Base-by-base conservation (phyloP, 2,797 vertebrate genomes). In the Enoplosus armatus region DNA sequence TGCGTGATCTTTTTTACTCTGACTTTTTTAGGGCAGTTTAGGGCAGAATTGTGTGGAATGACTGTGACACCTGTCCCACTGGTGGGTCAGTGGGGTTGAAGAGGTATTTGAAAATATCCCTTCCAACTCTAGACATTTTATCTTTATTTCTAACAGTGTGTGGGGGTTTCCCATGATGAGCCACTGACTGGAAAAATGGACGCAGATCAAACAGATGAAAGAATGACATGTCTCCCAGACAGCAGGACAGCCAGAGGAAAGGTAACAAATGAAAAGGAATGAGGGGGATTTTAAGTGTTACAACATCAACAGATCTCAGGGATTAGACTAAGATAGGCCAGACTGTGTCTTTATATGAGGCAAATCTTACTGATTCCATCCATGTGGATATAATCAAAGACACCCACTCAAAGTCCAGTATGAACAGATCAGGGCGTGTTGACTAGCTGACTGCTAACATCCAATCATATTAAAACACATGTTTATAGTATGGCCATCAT, bases 251-350 rank as follows among this genome's bases (percentile, higher is more conserved):
- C 65, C 58, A 41, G 62, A 71, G 68, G 78, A 82, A 39, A 75
- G 51, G 67, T 60, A 61, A 33, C 33, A 59, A 69, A 82, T 65
- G 31, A 41, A 72, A 47, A 51, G 59, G 31, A 69, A 45, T 16
- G 6, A 72, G 59, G 29, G 72, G 62, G 80, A 61, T 60, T 81
- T 61, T 20, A 68, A 67, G 16, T 58, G 51, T 78, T 80, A 62
- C 71, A 71, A 61, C 55, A 68, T 78, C 27, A 20, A 51, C 31
- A 64, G 51, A 76, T 63, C 56, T 77, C 72, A 14, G 58, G 55
- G 61, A 62, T 58, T 14, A 76, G 54, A 69, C 43, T 24, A 1
- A n/a, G 7, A 82, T 4, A 15, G n/a, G 37, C 31, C 16, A 6
- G 26, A 26, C 20, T 12, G 27, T 24, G 37, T 70, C 59, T 68